Base-by-base conservation (phyloP, 2,113 vertebrate genomes). In the Hemibagrus wyckioides region DNA sequence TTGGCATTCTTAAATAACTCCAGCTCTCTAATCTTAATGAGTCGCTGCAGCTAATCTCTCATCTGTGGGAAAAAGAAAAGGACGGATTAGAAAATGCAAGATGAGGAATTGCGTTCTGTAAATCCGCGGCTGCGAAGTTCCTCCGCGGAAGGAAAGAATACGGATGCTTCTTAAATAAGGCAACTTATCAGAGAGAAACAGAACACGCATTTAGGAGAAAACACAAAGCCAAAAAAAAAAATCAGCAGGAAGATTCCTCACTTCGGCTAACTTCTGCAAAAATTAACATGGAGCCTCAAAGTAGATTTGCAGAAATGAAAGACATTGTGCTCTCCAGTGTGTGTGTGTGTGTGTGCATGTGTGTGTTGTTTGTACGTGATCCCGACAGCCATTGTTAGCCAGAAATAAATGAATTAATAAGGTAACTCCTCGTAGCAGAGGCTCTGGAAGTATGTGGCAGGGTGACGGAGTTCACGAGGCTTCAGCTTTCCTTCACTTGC, bases 41-140 rank as follows among this genome's bases (percentile, higher is more conserved):
- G 94, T 94, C 94, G 94, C 93, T 94, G 94, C 94, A 95, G 94
- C 93, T 94, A 95, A 95, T 95, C 93, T 96, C 95, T 95, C 95
- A 95, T 95, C 95, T 94, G 94, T 92, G 92, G 94, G 93, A 93
- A 92, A 95, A 94, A 83, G 36, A 92, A 95, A 95, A 52, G n/a
- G 28, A 94, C 93, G 87, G 95, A 95, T 95, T 95, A 95, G 94
- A 93, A 95, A 95, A 92, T 19, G 92, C 92, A 92, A 56, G 39
- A 79, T 95, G 95, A 96, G 95, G 94, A 95, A 95, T 96, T 95
- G 94, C 95, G 94, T 96, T 94, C 94, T 92, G 93, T 94, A 95
- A 96, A 96, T 95, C 95, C 95, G 93, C 89, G 91, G 90, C 93
- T 93, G 93, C 93, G 92, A 95, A 95, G 94, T 94, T 95, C 91